phyloP scores from a whole-genome alignment of 2,888 invertebrate genomes.

The Sacculina carcini region DNA sequence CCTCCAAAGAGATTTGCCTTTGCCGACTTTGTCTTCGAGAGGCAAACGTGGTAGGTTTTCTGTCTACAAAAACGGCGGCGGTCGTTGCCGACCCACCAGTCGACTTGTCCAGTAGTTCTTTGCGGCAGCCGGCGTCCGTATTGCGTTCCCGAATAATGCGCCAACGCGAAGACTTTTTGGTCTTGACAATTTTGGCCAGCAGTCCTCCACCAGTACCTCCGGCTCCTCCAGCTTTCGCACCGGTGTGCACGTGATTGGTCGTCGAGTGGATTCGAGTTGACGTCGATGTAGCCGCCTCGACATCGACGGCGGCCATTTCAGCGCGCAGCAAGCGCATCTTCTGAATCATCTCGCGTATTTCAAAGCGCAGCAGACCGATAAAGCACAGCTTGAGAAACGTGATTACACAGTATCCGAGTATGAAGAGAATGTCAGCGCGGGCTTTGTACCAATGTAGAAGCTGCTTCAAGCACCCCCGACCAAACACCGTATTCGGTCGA shows the following conservation, averaged over 20 bases:
- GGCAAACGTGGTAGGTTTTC: background rate
- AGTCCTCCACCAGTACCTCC: background rate
- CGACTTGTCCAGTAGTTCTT: slow-evolving; percentile 13
- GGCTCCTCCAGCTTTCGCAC: background rate
- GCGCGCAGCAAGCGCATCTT: slow-evolving; percentile 53
- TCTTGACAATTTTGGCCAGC: background rate
- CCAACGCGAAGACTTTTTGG: slow-evolving; percentile 6
- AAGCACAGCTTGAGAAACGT: slow-evolving; percentile 69
- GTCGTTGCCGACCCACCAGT: slow-evolving; percentile 10
- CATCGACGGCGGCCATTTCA: slow-evolving; percentile 20
- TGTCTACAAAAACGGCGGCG: slow-evolving; percentile 2
- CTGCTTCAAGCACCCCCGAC: slow-evolving; percentile 39
- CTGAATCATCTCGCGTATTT: slow-evolving; percentile 72
- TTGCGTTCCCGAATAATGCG: slow-evolving; percentile 6
- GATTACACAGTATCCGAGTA: slow-evolving; percentile 61
- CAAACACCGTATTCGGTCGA: background rate
- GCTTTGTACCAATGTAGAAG: slow-evolving; percentile 44
- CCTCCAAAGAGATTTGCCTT: background rate
- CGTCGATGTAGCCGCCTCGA: background rate
- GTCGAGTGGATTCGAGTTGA: background rate
- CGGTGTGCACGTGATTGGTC: slow-evolving; percentile 3
- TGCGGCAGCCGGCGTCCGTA: slow-evolving; percentile 10
- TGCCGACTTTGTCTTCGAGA: background rate
- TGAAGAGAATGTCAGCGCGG: slow-evolving; percentile 46
- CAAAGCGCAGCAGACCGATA: slow-evolving; percentile 49